Conservation (phyloP, 2,888 invertebrate species). For the Acrobasis suavella region DNA sequence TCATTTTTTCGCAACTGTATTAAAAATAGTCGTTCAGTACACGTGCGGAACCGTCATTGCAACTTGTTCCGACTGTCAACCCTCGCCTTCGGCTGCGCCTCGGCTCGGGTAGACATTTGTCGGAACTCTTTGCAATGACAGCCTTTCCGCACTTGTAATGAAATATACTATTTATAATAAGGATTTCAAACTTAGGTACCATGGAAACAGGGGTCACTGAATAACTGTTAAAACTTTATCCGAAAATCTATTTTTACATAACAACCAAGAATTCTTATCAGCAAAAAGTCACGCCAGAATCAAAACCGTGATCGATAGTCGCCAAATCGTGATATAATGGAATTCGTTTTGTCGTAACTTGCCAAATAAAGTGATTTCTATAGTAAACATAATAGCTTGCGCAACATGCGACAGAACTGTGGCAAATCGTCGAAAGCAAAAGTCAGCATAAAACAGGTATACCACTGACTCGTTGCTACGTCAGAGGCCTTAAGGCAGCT, state of each 20-base stretch:
- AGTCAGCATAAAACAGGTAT: slow-evolving; percentile 20
- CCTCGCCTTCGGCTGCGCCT: too few species aligned
- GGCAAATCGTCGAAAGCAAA: slow-evolving; percentile 33
- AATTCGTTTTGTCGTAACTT: slow-evolving; percentile 43
- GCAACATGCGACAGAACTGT: slow-evolving; percentile 36
- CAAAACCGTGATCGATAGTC: slow-evolving; percentile 40
- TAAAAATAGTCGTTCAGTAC: too few species aligned
- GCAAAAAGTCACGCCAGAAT: slow-evolving; percentile 28
- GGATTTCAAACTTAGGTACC: too few species aligned
- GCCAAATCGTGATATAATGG: slow-evolving; percentile 46
- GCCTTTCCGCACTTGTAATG: too few species aligned
- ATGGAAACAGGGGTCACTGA: background rate
- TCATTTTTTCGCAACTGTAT: too few species aligned
- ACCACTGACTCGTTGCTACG: too few species aligned
- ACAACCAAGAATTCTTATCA: slow-evolving; percentile 5
- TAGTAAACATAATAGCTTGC: slow-evolving; percentile 40
- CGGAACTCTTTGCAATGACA: too few species aligned
- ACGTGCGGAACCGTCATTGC: too few species aligned
- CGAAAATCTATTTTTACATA: slow-evolving; percentile 11
- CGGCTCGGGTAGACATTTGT: too few species aligned
- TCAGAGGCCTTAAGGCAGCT: too few species aligned
- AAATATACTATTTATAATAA: too few species aligned
- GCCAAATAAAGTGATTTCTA: slow-evolving; percentile 46
- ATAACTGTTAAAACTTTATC: background rate
- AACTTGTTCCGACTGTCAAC: too few species aligned